Evolutionary conservation across 2,113 vertebrate genomes (phyloP), one percentile per base, ranked within the genome.

Genomic region (Ammospiza nelsoni): DNA sequence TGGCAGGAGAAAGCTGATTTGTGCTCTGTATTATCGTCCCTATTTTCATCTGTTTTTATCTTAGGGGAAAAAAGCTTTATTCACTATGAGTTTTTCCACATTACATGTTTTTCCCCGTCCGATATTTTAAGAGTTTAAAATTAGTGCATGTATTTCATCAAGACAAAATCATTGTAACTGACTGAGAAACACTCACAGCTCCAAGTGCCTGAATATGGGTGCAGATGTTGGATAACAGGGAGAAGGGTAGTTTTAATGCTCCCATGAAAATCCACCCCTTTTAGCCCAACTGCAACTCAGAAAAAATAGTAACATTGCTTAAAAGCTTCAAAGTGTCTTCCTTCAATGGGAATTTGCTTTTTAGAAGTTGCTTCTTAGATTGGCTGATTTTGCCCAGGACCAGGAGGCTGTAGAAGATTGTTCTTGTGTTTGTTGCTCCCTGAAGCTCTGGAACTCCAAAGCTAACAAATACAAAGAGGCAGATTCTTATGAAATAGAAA

Each of bases 81-180:
- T 88, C 68, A 61, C 35, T 90, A 78, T 35, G 39, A 94, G 41
- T 81, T 95, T 96, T 94, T 90, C 76, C 85, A 95, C 41, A 44
- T 59, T 37, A 89, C 12, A 6, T 57, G 35, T 48, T 66, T 84
- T 57, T 77, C 44, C 35, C 22, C 22, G 22, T 41, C 79, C 75
- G 48, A 16, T 86, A 85, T n/a, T 84, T 90, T 63, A 63, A 61
- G 49, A 81, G 28, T 76, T 95, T 76, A 93, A 76, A 91, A 82
- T 82, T 29, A 55, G 75, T 84, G 74, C 48, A 51, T 52, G 5
- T 21, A 62, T 83, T 83, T 95, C 33, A 63, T 28, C 22, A 59
- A 37, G 48, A 61, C 37, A 80, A 68, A 84, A 84, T 68, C 22
- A 43, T 27, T 61, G 10, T 15, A 77, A 83, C 28, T 67, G 35